Evolutionary conservation across 2,113 vertebrate genomes (phyloP).

Genomic region (Mohoua ochrocephala): DNA sequence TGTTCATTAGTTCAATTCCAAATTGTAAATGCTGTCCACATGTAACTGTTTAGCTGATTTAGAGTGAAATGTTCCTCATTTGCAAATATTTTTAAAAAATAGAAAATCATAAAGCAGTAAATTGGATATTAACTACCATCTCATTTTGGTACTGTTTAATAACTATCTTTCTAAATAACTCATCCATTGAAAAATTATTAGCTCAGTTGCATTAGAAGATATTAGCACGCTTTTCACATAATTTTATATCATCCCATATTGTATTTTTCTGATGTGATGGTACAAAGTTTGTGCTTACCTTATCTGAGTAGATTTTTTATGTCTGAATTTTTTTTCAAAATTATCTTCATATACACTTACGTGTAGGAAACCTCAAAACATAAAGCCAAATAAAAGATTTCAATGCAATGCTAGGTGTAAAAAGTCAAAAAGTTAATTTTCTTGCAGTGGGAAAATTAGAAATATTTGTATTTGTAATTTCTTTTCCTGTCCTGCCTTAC

Average conservation of each 20-base stretch:
- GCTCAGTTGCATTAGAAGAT: neutral
- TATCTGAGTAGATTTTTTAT: neutral
- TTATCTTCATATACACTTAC: neutral
- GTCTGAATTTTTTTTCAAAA: neutral
- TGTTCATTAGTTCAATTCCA: neutral
- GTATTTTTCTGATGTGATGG: neutral
- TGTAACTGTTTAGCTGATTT: neutral
- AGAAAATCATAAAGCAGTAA: neutral
- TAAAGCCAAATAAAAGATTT: neutral
- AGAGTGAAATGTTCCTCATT: neutral
- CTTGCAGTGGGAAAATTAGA: neutral
- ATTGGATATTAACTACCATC: neutral
- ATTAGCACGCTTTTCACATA: neutral
- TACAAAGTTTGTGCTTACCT: neutral
- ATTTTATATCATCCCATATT: neutral
- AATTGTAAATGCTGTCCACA: neutral
- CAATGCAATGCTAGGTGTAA: neutral
- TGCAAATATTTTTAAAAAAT: neutral
- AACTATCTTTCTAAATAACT: neutral
- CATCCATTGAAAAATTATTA: neutral
- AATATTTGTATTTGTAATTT: neutral
- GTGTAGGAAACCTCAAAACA: neutral
- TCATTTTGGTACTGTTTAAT: neutral
- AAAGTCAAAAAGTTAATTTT: neutral
- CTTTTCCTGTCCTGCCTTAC: neutral